These are phyloP conservation scores for Diadegma fenestrale DNA, from an alignment of 2,888 invertebrate species.

Conservation along the genomic window DNA sequence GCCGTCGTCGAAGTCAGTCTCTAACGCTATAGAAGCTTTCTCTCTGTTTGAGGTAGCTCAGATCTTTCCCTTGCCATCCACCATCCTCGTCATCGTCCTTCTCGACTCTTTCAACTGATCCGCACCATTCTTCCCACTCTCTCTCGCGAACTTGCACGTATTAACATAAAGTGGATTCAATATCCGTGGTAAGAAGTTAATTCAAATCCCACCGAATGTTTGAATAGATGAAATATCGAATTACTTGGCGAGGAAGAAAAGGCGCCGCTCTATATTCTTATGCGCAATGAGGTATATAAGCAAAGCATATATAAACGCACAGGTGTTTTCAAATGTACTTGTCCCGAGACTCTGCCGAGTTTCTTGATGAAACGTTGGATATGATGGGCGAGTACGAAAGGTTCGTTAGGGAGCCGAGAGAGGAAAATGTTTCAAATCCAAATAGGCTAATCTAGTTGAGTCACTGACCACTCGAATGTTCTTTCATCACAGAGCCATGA, in stretches of 20 bases:
- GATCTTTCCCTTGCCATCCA: constrained; percentile 48
- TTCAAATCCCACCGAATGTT: constrained; percentile 79
- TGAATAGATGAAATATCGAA: constrained; percentile 78
- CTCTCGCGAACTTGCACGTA: constrained; percentile 69
- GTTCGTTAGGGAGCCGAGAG: constrained; percentile 25
- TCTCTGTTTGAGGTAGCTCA: constrained; percentile 16
- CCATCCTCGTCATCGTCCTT: neutral
- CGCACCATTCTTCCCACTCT: constrained; percentile 13
- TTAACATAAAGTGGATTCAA: constrained; percentile 82
- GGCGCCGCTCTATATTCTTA: constrained; percentile 43
- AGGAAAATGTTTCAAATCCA: constrained; percentile 69
- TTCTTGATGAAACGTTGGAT: constrained; percentile 11
- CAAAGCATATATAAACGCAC: too few relatives aligned
- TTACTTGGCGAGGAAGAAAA: constrained; percentile 62
- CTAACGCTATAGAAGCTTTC: constrained; percentile 35
- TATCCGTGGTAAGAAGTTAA: constrained; percentile 80
- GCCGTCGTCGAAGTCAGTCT: constrained; percentile 40
- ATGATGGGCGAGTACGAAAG: constrained; percentile 11
- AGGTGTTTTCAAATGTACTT: too few relatives aligned
- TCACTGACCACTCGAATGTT: constrained; percentile 48
- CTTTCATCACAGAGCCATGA: constrained; percentile 30
- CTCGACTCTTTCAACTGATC: neutral
- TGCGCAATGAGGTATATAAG: neutral
- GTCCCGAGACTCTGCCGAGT: too few relatives aligned
- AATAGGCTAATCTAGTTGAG: constrained; percentile 76